Base-by-base conservation (phyloP, 2,888 invertebrate species). In the Coenonympha glycerion region DNA sequence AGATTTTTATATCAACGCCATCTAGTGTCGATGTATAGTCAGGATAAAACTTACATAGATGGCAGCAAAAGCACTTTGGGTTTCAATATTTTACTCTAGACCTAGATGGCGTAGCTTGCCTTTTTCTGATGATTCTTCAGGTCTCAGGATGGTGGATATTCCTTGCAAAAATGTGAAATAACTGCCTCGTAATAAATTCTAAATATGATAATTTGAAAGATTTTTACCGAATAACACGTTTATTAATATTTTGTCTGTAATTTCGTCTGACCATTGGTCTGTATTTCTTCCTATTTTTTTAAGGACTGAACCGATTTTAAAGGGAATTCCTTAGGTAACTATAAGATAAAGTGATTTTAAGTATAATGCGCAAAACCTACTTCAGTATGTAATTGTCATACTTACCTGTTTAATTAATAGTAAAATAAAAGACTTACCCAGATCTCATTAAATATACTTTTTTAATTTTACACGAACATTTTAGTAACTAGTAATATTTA, bases 401-500 rank as follows among this genome's bases (percentile, higher is more conserved):
- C 9, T 26, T n/a, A n/a, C 26, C 26, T 26, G 3, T 26, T 8
- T 2, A 15, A 15, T 2, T 15, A 5, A 8, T 5, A 13, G 15
- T 8, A 36, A 41, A 41, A 28, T 28, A 6, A 41, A 41, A 41
- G 16, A 11, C 41, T 3, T 15, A 4, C 6, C 1, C 24, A 13
- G 46, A 37, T 52, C 3, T 55, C 41, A 19, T 53, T 50, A 56
- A 53, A 57, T 53, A 55, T 68, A 64, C 66, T 61, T 72, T 73
- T 39, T 73, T 71, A n/a, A 72, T 77, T 71, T 74, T 79, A 83
- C 80, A 82, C 68, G 70, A 85, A 82, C 79, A 79, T 75, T 71
- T 79, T 76, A 77, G 59, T 71, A 26, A 6, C 21, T 24, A 30
- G 68, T 68, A 72, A 44, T 53, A 34, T 40, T 49, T 53, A 45